Base-by-base conservation (phyloP, 2,113 vertebrate species). In the Herpailurus yagouaroundi region DNA sequence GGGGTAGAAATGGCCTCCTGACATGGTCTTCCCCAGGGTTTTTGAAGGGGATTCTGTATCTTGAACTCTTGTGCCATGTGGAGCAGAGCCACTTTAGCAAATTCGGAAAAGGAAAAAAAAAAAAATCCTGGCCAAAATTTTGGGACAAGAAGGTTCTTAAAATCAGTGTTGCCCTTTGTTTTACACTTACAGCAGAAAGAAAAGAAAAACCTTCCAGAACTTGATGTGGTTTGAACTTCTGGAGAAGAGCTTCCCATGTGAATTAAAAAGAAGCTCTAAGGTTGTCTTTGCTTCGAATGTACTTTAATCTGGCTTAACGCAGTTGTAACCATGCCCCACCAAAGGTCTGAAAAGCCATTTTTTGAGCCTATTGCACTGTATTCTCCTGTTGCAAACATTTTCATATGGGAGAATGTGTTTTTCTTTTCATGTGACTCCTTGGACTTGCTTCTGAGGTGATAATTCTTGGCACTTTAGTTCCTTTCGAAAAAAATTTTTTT, bases 391-490 rank as follows among this genome's bases (percentile, higher is more conserved):
- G 45, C 10, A 83, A 81, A 95, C 4, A 0, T 86, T 77, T 79
- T 93, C 55, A 48, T 27, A 21, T 66, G 50, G 91, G 97, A 97
- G 71, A 88, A 88, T 71, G 25, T 93, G 64, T 87, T 95, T 96
- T 64, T 95, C 11, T 93, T 91, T 93, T 92, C 12, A 10, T 60
- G 79, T 85, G 81, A 96, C 45, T 90, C 89, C 95, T 98, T 96
- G 86, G 97, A 93, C 60, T 74, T 76, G 66, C 71, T 92, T 96
- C 95, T 84, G 36, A 98, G 96, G 97, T 66, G 27, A 88, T 89
- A 29, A 52, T 74, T 94, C 82, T 94, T 95, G 89, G 97, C 98
- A 98, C 97, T 97, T 98, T 98, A 98, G 48, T 94, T 90, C 60
- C 69, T 93, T 23, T 95, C 45, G 82, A 60, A 60, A 60, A 60